Base-by-base conservation (phyloP, 2,888 invertebrate genomes). In the Sphaeridia pumilis region DNA sequence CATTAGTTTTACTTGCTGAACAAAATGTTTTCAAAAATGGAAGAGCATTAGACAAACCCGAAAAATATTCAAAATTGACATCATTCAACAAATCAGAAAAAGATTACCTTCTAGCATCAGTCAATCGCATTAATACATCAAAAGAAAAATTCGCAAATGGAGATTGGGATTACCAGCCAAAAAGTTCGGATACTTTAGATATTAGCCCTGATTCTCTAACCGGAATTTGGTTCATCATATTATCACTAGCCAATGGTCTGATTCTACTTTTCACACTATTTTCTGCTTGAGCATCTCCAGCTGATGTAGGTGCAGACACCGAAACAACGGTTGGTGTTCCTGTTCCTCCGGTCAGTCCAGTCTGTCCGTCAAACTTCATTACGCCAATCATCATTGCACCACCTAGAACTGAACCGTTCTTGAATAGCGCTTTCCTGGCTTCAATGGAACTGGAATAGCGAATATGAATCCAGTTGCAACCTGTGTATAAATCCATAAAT, bases 311-410 rank as follows among this genome's bases (percentile, higher is more conserved):
- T 5, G 17, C 38, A 38, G 5, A 17, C 17, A 17, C 38, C 17
- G 38, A 5, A 12, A 20, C 7, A 38, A 38, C 38, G 5, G 7
- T 21, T 45, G 28, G 17, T n/a, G n/a, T n/a, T n/a, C n/a, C n/a
- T n/a, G n/a, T n/a, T n/a, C n/a, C n/a, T 14, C 12, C 12, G 7
- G 12, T 38, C 5, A 20, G 17, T 5, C 60, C 78, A 77, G 61
- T 78, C n/a, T n/a, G n/a, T 80, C 27, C 46, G 17, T 57, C 55
- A 67, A 88, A 89, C 17, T 83, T 83, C 0, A 83, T 77, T 0
- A 94, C 92, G 0, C 94, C 95, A 26, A 95, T 81, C 90, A 93
- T 93, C 31, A 92, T 80, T 20, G 81, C 83, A 12, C 84, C 85
- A 25, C 83, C 80, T 50, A 93, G 79, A 56, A 90, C 78, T 66